These are phyloP conservation scores for Acheta domesticus DNA, from an alignment of 2,888 invertebrate species.

Conservation along the genomic window DNA sequence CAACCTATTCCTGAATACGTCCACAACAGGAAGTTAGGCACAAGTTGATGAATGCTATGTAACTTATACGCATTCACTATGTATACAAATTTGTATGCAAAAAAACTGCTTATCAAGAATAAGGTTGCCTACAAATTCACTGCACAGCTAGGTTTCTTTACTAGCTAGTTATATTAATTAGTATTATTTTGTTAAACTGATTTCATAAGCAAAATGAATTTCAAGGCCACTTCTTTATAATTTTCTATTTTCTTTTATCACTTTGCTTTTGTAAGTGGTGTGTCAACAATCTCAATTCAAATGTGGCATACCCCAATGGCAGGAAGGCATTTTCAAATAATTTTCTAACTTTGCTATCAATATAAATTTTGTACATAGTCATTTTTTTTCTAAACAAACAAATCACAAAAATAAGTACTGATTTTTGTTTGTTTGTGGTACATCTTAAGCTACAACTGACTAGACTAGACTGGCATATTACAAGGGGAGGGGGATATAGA, in stretches of 20 bases:
- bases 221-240: slow-evolving; percentile 42
- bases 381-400: slow-evolving; percentile 49
- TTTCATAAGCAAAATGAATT: slow-evolving; percentile 40
- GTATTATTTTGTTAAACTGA: slow-evolving; percentile 43
- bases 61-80: slow-evolving; percentile 38
- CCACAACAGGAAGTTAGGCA: slow-evolving; percentile 37
- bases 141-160: slow-evolving; percentile 40
- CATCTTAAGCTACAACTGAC: slow-evolving; percentile 37
- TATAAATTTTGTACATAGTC: slow-evolving; percentile 54
- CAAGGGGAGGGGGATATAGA: slow-evolving; percentile 33
- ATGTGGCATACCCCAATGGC: slow-evolving; percentile 61
- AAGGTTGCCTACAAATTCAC: slow-evolving; percentile 39
- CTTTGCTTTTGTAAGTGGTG: slow-evolving; percentile 44
- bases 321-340: slow-evolving; percentile 59
- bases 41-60: slow-evolving; percentile 39
- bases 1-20: slow-evolving; percentile 39
- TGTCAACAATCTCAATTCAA: slow-evolving; percentile 47
- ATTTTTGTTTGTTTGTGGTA: slow-evolving; percentile 39
- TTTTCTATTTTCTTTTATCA: slow-evolving; percentile 44
- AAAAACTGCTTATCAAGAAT: slow-evolving; percentile 40
- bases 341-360: slow-evolving; percentile 43
- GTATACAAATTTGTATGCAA: slow-evolving; percentile 38
- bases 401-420: slow-evolving; percentile 53
- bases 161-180: slow-evolving; percentile 48
- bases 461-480: slow-evolving; percentile 39